phyloP scores from a whole-genome alignment of 2,797 vertebrate genomes.

The Cygnus olor region DNA sequence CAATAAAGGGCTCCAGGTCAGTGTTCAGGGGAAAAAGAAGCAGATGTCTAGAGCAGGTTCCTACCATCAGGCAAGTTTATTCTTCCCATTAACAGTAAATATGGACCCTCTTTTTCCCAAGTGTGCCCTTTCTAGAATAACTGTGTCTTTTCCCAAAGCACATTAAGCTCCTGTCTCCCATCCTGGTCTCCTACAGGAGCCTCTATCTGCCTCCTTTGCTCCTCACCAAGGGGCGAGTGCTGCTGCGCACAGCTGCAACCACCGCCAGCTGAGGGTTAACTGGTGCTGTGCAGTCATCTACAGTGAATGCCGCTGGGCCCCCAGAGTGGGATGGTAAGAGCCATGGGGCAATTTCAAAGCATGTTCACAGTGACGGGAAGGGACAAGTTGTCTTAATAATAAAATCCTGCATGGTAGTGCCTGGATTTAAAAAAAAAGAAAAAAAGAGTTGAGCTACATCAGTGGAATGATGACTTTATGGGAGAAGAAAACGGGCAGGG shows the following conservation, averaged over 20 bases:
- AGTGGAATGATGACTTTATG: background rate
- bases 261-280: fast-evolving
- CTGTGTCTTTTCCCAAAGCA: too few species aligned
- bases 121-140: background rate
- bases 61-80: background rate
- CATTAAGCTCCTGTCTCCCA: background rate
- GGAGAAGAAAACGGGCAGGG: background rate
- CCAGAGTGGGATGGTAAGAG: fast-evolving
- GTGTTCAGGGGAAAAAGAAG: background rate
- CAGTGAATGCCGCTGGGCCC: background rate
- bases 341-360: background rate
- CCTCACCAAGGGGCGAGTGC: fast-evolving
- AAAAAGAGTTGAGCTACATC: background rate
- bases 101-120: too few species aligned
- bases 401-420: fast-evolving
- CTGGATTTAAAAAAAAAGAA: background rate
- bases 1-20: background rate
- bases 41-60: background rate
- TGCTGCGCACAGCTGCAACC: fast-evolving
- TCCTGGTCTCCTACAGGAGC: background rate
- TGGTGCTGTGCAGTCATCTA: background rate
- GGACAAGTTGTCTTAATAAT: background rate
- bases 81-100: fast-evolving
- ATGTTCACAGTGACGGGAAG: background rate
- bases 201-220: fast-evolving